Base-by-base conservation (phyloP, 2,888 invertebrate genomes). In the Lamellibrachia satsuma region DNA sequence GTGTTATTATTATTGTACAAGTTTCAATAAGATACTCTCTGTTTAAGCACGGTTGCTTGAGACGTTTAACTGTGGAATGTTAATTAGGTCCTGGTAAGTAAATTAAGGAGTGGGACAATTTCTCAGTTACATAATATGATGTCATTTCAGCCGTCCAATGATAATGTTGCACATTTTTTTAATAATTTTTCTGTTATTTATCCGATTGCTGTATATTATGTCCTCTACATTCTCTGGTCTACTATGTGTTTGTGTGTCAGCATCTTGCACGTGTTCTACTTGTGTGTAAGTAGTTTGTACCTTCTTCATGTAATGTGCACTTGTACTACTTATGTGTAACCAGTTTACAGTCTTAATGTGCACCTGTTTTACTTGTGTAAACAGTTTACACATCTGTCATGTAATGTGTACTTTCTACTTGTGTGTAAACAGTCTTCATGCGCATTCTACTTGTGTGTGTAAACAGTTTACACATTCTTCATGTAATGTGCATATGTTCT, bases 91-190 rank as follows among this genome's bases (percentile, higher is more conserved):
- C 75, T 0, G n/a, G 3, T 22, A 75, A 4, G 75, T 75, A 15
- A 22, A 75, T 7, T 11, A 22, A 15, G 75, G 22, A 15, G 39
- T 39, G 75, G 75, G 75, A 75, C 75, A 75, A 22, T 22, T 75
- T 75, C 75, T n/a, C 75, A 75, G 6, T 75, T 75, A 75, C 22
- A 75, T 75, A 15, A 75, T 75, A n/a, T 75, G 22, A 15, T 75
- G 75, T 75, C 2, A 75, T 75, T 75, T 75, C 75, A 75, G 75
- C 75, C 22, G n/a, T 75, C 75, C 75, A 75, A 75, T 75, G 75
- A 75, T 75, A 75, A 75, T 22, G 75, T 75, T 75, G 75, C 75
- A 75, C 75, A 75, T 75, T 75, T 75, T 75, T 75, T n/a, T 60
- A 22, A 2, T 75, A 0, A n/a, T 75, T 22, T 22, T 75, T 75